Percentiles rank a stretch among this genome's conserved stretches.
Evolutionary conservation across 2,113 vertebrate species (phyloP).

Genomic region (Chloroceryle aenea): DNA sequence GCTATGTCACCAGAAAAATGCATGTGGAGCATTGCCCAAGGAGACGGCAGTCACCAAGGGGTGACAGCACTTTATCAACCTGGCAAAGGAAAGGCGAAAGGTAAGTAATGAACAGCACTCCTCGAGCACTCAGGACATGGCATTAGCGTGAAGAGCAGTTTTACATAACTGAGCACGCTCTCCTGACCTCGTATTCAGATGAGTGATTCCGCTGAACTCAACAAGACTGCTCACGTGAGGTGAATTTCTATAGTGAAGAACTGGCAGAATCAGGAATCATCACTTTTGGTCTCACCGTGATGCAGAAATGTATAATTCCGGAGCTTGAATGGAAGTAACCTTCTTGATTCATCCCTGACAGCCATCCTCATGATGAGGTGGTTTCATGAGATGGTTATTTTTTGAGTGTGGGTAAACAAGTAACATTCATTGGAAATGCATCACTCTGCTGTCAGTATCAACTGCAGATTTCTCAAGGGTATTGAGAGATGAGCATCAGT

Average conservation of each 20-base stretch:
- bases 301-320: not conserved
- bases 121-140: not conserved
- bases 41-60: not conserved
- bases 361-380: not conserved
- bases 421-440: not conserved
- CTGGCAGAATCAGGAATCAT: not conserved
- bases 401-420: not conserved
- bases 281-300: fast-evolving
- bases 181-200: not conserved
- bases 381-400: not conserved
- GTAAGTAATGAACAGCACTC: not conserved
- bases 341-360: not conserved
- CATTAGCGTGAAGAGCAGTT: not conserved
- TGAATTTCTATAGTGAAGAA: not conserved
- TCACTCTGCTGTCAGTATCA: not conserved
- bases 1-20: not conserved
- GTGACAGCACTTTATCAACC: not conserved
- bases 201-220: not conserved
- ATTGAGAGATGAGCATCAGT: not conserved
- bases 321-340: not conserved
- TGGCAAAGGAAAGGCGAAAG: not conserved
- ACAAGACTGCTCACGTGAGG: not conserved
- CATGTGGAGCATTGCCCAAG: not conserved
- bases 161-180: not conserved
- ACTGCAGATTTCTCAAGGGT: not conserved